Base-by-base conservation (phyloP, 2,797 vertebrate genomes). In the Microchirus variegatus region DNA sequence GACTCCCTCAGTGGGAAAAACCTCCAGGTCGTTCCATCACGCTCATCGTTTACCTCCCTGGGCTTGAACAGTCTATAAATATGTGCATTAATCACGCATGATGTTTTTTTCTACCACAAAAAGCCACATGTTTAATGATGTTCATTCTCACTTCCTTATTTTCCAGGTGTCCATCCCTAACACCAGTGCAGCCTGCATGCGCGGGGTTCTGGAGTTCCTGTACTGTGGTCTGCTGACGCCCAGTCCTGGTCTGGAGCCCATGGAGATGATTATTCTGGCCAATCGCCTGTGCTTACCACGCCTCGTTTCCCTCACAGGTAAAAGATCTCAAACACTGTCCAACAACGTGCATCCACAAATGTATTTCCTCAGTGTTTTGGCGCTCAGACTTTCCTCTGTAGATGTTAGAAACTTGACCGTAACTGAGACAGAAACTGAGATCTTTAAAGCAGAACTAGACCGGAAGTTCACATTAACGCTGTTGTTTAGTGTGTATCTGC, bases 221-320 rank as follows among this genome's bases (percentile, higher is more conserved):
- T 97, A 96, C 88, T 94, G 93, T 1, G 92, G 94, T 5, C 88
- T 94, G 48, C 91, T 97, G 82, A 95, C 91, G 0, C 94, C 95
- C 1, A 80, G 87, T 16, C 87, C 91, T 0, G 92, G 91, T 66
- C 87, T 96, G 78, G 94, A 96, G 16, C 91, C 93, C 45, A 94
- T 94, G 75, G 95, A 96, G 43, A 92, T 96, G 49, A 93, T 96
- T 43, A 51, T 95, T 65, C 89, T 96, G 49, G 91, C 94, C 83
- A 95, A 96, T 86, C 94, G 95, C 16, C 93, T 97, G 51, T 96
- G 95, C 89, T 87, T 97, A 82, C 94, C 94, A 5, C 94, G 94
- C 43, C 92, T 97, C 41, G 93, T 96, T 47, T 93, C 95, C 13
- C 91, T 97, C 77, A 96, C 95, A 42, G 95, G 95, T 96, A 88